Evolutionary conservation across 2,888 invertebrate species (phyloP).

Genomic region (Drosophila neutralis): DNA sequence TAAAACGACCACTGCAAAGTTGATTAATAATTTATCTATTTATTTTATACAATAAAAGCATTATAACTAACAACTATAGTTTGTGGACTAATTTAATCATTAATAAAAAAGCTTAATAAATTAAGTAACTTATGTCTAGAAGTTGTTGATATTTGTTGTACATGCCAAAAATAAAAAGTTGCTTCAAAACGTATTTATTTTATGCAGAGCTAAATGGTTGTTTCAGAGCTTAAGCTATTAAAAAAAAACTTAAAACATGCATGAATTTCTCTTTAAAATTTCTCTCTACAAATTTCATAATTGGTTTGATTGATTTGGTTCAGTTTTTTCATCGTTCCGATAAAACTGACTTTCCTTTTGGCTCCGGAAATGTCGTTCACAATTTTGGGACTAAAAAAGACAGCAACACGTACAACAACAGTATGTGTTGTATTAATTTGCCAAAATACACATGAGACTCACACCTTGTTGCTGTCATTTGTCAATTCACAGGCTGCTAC

Average conservation of each 20-base stretch:
- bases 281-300: background rate
- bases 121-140: background rate
- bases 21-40: too few species aligned
- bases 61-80: background rate
- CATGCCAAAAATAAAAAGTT: background rate
- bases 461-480: conserved; percentile 37
- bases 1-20: background rate
- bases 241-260: too few species aligned
- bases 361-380: background rate
- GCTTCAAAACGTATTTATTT: background rate
- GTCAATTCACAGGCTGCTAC: conserved; percentile 58
- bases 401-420: background rate
- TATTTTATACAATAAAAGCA: background rate
- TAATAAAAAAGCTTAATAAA: background rate
- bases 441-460: background rate
- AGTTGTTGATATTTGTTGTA: too few species aligned
- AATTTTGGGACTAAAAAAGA: background rate
- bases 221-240: background rate
- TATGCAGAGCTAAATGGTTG: background rate
- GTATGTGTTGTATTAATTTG: background rate
- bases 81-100: background rate
- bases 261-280: too few species aligned
- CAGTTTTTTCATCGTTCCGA: too few species aligned
- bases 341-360: background rate
- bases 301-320: background rate